Percentiles rank a stretch among this genome's conserved stretches.
Conservation (phyloP, 1,140 invertebrate species). For the Papilio xuthus region DNA sequence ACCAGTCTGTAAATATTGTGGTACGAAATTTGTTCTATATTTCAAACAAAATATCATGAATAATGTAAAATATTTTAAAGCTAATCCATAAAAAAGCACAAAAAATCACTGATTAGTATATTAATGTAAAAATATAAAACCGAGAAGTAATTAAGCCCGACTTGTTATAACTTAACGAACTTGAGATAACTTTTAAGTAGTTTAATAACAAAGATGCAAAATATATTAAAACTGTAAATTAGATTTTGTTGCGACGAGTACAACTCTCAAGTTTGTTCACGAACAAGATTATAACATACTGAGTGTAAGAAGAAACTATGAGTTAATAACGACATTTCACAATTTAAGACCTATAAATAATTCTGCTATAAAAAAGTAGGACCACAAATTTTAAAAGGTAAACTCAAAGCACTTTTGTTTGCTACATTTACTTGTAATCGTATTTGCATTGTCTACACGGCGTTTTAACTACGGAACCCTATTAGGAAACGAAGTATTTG, state of each 20-base stretch:
- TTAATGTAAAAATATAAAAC: neutral
- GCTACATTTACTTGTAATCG: no score
- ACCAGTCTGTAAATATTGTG: no score
- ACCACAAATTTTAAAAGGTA: no score
- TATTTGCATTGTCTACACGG: no score
- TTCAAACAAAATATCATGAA: no score
- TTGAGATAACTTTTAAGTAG: neutral
- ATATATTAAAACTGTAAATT: neutral
- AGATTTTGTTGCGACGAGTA: neutral
- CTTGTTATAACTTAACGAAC: neutral
- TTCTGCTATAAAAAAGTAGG: no score
- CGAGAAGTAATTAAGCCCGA: neutral
- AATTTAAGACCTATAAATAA: neutral
- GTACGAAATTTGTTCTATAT: no score
- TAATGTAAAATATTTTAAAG: no score
- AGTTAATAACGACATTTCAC: neutral
- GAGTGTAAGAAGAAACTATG: neutral
- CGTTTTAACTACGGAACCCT: no score
- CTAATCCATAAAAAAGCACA: no score
- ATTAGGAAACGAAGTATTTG: no score
- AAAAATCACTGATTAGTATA: neutral
- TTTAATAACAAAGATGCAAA: constrained; percentile 6
- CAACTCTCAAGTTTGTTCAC: neutral
- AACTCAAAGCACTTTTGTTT: no score
- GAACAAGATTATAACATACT: neutral